Evolutionary conservation across 2,888 invertebrate genomes (phyloP).

Genomic region (Cheilosia vulpina): DNA sequence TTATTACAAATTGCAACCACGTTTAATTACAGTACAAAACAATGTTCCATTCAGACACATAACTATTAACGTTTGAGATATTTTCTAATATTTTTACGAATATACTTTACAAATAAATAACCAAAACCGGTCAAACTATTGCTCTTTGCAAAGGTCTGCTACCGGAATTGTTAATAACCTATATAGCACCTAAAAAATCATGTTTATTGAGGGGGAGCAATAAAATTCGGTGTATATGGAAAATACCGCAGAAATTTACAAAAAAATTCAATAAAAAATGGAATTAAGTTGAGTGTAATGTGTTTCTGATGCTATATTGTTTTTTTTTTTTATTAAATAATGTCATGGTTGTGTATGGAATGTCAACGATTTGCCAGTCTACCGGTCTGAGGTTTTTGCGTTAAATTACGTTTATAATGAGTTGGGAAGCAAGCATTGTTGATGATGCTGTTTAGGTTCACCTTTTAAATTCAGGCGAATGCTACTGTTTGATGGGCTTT

Average conservation of each 20-base stretch:
- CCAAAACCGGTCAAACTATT: constrained; percentile 38
- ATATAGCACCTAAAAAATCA: constrained; percentile 38
- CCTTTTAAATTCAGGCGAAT: too few relatives aligned
- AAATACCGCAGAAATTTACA: constrained; percentile 14
- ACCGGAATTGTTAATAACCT: constrained; percentile 47
- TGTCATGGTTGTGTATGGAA: constrained; percentile 4
- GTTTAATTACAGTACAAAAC: neutral
- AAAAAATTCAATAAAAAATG: constrained; percentile 35
- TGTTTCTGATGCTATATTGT: constrained; percentile 40
- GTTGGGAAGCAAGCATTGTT: neutral
- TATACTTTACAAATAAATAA: constrained; percentile 9
- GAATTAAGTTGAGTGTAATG: constrained; percentile 28
- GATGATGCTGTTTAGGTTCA: too few relatives aligned
- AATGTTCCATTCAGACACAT: neutral
- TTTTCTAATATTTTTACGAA: constrained; percentile 13
- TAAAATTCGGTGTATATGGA: constrained; percentile 52
- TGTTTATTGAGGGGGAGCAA: constrained; percentile 37
- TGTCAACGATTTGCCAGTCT: neutral
- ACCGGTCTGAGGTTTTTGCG: neutral
- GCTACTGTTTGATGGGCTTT: too few relatives aligned
- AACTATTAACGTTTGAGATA: neutral
- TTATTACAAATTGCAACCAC: too few relatives aligned
- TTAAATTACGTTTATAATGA: neutral
- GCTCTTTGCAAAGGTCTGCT: constrained; percentile 25
- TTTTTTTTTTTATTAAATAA: neutral